These are phyloP conservation scores for Manis crassicaudata DNA, from an alignment of 2,797 vertebrate genomes.

Conservation along the genomic window DNA sequence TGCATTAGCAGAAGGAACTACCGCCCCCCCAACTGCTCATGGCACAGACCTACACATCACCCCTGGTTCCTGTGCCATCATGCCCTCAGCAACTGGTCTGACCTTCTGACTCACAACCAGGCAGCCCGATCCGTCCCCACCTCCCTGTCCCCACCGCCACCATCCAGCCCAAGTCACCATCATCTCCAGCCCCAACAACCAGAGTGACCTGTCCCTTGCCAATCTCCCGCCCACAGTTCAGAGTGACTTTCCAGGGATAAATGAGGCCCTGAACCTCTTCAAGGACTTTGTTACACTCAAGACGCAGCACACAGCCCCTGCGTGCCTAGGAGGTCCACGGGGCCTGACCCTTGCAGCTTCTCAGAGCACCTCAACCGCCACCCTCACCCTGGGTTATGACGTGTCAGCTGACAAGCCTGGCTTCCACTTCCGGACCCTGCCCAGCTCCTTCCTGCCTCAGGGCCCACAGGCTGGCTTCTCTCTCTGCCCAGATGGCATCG, in stretches of 20 bases:
- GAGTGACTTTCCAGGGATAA: slow-evolving; percentile 13
- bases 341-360: neutral
- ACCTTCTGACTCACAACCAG: neutral
- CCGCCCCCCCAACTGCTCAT: neutral
- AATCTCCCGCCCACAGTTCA: neutral
- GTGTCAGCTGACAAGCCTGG: neutral
- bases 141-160: neutral
- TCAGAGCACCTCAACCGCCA: neutral
- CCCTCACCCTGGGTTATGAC: neutral
- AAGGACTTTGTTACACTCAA: neutral
- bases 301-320: neutral
- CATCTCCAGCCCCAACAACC: neutral
- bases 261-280: neutral
- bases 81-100: neutral
- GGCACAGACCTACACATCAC: neutral
- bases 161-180: neutral
- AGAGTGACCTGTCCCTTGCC: neutral
- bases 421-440: neutral
- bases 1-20: neutral
- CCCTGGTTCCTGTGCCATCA: neutral
- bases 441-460: neutral
- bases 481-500: too few relatives aligned
- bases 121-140: neutral
- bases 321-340: neutral
- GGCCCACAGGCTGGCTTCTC: neutral